Conservation (phyloP, 2,113 vertebrate genomes). For the Rhinoptilus africanus region DNA sequence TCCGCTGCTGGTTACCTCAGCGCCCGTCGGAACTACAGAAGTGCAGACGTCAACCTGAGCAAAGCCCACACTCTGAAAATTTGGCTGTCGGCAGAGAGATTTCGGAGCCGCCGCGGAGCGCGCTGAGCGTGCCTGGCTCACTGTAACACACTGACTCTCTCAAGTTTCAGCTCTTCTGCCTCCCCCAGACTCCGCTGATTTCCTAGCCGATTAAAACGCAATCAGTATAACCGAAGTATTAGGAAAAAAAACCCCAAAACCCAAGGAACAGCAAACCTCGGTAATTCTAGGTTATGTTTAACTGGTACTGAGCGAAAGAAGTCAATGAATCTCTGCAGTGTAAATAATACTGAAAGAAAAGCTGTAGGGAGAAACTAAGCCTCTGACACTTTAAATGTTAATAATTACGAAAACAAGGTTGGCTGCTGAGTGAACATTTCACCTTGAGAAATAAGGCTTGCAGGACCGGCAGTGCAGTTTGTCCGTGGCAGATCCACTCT, state of each 20-base stretch:
- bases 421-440: background rate
- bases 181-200: background rate
- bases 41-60: background rate
- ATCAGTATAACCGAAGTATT: background rate
- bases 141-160: background rate
- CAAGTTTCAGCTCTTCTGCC: background rate
- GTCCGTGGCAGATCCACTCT: background rate
- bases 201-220: background rate
- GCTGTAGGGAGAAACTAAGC: background rate
- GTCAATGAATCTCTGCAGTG: background rate
- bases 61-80: background rate
- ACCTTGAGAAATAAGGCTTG: background rate
- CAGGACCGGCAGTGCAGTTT: background rate
- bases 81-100: background rate
- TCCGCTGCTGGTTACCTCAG: background rate
- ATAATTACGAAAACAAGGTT: background rate
- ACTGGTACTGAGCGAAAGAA: background rate
- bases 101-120: fast-evolving
- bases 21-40: background rate
- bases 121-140: background rate
- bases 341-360: background rate
- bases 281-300: background rate
- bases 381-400: background rate
- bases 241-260: background rate
- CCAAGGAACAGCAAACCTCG: background rate